Conservation (phyloP, 2,797 vertebrate species). For the Karalla daura region DNA sequence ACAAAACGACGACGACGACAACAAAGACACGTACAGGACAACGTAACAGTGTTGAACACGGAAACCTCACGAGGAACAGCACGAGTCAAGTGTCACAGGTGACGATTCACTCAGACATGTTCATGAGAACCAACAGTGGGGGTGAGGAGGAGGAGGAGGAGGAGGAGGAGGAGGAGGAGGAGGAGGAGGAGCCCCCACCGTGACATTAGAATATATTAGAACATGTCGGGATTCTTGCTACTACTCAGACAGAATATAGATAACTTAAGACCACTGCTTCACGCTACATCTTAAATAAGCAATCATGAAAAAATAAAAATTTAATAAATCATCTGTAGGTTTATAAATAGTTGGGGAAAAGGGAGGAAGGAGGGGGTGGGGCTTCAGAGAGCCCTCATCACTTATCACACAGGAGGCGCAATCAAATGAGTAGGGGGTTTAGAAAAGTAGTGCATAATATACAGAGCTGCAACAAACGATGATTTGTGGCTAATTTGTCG, state of each 20-base stretch:
- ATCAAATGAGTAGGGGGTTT: constrained; percentile 37
- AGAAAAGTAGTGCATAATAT: constrained; percentile 97
- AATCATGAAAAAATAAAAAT: constrained; percentile 88
- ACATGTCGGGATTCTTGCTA: constrained; percentile 72
- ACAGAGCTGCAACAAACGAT: no score
- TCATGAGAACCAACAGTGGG: constrained; percentile 59
- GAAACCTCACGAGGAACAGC: constrained; percentile 84
- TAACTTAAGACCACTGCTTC: constrained; percentile 87
- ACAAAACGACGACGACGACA: no score
- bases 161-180: not conserved
- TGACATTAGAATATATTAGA: constrained; percentile 74
- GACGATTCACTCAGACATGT: constrained; percentile 74
- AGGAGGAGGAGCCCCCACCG: not conserved
- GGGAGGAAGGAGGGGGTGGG: no score
- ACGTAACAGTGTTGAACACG: constrained; percentile 95
- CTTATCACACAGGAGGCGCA: constrained; percentile 70
- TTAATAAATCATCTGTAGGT: constrained; percentile 92
- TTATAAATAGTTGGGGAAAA: constrained; percentile 88
- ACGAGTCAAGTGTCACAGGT: constrained; percentile 84
- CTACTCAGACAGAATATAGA: constrained; percentile 68
- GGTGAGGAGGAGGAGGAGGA: not conserved
- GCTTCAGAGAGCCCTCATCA: constrained; percentile 85
- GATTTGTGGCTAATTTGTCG: no score
- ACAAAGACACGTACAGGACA: constrained; percentile 83
- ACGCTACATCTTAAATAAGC: constrained; percentile 88